Evolutionary conservation across 2,797 vertebrate genomes (phyloP), one percentile per base, ranked within the genome.

Genomic region (Tokudaia muenninki): DNA sequence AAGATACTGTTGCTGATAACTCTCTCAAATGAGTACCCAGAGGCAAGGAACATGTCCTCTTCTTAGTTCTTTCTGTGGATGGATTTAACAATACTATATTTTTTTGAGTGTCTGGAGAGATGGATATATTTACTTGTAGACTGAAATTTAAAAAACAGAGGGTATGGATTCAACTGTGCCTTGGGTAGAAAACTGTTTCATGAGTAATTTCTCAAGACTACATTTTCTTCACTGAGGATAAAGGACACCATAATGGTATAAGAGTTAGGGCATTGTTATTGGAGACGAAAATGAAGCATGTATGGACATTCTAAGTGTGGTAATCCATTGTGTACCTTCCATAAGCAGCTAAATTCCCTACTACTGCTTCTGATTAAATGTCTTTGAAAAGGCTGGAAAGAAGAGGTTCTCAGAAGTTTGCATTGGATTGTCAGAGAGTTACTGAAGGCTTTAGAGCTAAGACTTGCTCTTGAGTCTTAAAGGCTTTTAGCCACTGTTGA

Each of bases 91-190:
- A 10, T 24, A 52, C 8, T 63, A 34, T 78, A 31, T 22, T 52
- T 94, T 94, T 95, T 84, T 83, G 34, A 77, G 6, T 41, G 37
- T 83, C 31, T 79, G 24, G 34, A 59, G 96, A 55, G 87, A 55
- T 83, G 41, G 50, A 59, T 78, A 22, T 70, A 52, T 81, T 88
- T 88, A 34, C 41, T 92, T 78, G 22, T 61, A 31, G 5, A 0
- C 3, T 88, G 31, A 90, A 81, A 10, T 29, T 82, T 96, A 63
- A 87, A 70, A 80, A 90, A 75, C 26, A 63, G 16, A 77, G 41
- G 44, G 41, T 77, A 34, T 11, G 24, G 37, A 84, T 84, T 91
- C 63, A 74, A 6, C 41, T 87, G 55, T 82, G 26, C 31, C n/a
- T 47, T 84, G 37, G 50, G 22, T 67, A 57, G 41, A 72, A 72